Conservation (phyloP, 2,113 vertebrate species). For the Passerina amoena region DNA sequence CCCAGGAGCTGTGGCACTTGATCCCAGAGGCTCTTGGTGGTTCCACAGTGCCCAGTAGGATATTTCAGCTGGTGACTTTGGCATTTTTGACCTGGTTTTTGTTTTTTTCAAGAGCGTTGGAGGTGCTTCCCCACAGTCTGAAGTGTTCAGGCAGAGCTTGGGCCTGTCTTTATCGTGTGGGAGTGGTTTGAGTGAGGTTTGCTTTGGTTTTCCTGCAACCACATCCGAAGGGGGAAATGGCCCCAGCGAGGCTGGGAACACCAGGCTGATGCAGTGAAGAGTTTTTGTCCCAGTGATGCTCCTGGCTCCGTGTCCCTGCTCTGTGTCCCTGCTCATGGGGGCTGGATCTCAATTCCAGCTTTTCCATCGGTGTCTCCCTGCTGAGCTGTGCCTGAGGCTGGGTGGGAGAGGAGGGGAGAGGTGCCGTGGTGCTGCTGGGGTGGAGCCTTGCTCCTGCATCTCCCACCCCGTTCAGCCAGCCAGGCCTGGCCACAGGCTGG, state of each 20-base stretch:
- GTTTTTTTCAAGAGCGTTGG: background rate
- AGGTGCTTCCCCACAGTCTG: background rate
- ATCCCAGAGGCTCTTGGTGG: background rate
- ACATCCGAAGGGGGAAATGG: background rate
- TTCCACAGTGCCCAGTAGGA: background rate
- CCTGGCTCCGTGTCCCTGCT: accelerated
- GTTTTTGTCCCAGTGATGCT: background rate
- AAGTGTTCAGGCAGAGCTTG: slow-evolving; percentile 22
- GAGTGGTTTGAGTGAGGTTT: slow-evolving; percentile 3
- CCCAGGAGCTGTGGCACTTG: accelerated
- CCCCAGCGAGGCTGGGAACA: accelerated
- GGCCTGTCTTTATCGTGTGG: background rate
- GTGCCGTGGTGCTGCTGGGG: accelerated
- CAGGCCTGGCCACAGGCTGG: background rate
- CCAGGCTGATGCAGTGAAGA: background rate
- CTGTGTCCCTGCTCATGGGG: accelerated
- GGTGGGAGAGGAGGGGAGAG: background rate
- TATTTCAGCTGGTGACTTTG: slow-evolving; percentile 6
- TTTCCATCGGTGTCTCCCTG: background rate
- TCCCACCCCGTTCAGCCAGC: background rate
- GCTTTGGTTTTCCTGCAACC: slow-evolving; percentile 50
- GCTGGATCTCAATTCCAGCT: accelerated
- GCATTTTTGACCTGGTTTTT: background rate
- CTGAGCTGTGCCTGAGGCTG: background rate
- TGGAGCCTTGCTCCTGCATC: background rate